These are phyloP conservation scores for Zonotrichia leucophrys DNA, from an alignment of 2,113 vertebrate genomes.

Conservation along the genomic window DNA sequence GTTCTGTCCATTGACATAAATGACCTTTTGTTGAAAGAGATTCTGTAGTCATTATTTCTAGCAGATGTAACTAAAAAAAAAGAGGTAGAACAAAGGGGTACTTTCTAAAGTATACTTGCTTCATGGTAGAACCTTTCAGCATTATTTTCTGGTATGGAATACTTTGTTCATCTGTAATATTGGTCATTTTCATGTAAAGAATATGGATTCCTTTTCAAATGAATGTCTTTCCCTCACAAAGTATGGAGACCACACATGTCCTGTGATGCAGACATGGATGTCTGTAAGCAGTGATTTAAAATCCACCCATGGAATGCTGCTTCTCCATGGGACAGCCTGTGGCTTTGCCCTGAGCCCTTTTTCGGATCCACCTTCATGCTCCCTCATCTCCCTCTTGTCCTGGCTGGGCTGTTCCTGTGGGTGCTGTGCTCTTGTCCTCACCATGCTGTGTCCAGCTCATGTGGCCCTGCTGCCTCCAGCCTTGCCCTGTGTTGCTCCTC, in stretches of 20 bases:
- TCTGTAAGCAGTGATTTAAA: not conserved
- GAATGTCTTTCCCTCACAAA: not conserved
- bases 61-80: constrained; percentile 31
- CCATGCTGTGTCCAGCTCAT: fast-evolving
- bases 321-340: not conserved
- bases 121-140: not conserved
- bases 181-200: not conserved
- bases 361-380: not conserved
- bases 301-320: not conserved
- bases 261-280: not conserved
- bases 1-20: constrained; percentile 72
- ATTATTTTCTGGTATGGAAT: not conserved
- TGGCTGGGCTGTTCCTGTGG: not conserved
- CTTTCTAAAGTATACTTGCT: not conserved
- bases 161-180: not conserved
- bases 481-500: not conserved
- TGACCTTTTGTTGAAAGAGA: constrained; percentile 75
- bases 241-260: not conserved
- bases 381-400: fast-evolving
- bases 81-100: not conserved
- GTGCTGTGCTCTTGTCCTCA: not conserved
- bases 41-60: constrained; percentile 72
- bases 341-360: not conserved
- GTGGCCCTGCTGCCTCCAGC: not conserved
- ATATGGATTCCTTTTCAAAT: not conserved